These are phyloP conservation scores for Mactra quadrangularis DNA, from an alignment of 1,140 invertebrate genomes.

Conservation along the genomic window DNA sequence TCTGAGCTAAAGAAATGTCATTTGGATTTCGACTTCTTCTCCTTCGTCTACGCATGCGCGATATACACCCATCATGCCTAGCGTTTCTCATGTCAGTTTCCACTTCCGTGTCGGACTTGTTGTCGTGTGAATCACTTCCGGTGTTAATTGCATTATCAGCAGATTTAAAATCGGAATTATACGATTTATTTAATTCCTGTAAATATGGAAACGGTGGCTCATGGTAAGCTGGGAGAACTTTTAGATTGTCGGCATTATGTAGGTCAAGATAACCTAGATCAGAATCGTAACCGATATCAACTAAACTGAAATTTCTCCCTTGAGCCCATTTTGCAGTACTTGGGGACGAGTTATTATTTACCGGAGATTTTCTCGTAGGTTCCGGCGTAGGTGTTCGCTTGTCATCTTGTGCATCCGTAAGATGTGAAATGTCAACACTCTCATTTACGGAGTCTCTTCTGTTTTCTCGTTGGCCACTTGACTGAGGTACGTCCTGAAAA, in stretches of 20 bases:
- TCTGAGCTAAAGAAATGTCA: conserved; percentile 26
- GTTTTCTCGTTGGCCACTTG: neutral
- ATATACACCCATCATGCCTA: neutral
- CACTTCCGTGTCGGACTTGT: conserved; percentile 28
- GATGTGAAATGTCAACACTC: conserved; percentile 48
- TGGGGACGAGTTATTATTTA: neutral
- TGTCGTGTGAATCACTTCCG: conserved; percentile 7
- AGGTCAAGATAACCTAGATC: conserved; percentile 19
- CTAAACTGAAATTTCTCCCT: too few relatives aligned
- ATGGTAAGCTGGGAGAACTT: conserved; percentile 24
- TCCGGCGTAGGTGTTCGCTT: conserved; percentile 45
- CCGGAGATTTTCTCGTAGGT: conserved; percentile 41
- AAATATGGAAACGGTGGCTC: conserved; percentile 27
- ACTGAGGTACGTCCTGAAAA: conserved; percentile 20
- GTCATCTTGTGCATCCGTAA: conserved; percentile 37
- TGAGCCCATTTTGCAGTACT: neutral
- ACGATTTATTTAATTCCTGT: conserved; percentile 28
- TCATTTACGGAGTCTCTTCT: conserved; percentile 14
- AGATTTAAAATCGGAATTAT: conserved; percentile 2
- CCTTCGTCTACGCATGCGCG: conserved; percentile 19
- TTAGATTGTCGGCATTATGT: neutral
- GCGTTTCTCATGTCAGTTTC: neutral
- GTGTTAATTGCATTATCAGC: neutral
- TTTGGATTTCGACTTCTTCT: conserved; percentile 22
- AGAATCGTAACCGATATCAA: neutral